phyloP scores from a whole-genome alignment of 2,797 vertebrate species.

The Micrastur ruficollis region DNA sequence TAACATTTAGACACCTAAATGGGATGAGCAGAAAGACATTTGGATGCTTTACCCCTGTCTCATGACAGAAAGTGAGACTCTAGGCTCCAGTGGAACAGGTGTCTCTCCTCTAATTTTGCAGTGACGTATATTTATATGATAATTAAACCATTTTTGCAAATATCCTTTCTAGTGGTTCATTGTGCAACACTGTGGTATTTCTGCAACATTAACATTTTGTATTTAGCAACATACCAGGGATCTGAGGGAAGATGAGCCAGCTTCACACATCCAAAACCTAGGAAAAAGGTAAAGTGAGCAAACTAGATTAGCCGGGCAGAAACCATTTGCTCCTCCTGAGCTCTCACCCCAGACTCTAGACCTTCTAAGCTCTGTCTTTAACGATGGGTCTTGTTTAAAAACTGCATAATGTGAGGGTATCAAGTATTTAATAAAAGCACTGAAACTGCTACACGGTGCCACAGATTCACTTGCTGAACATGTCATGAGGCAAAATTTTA shows the following conservation, averaged over 20 bases:
- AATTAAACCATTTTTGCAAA: background rate
- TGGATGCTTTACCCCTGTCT: background rate
- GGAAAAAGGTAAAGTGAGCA: background rate
- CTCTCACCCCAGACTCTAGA: background rate
- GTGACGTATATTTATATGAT: background rate
- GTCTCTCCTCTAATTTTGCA: background rate
- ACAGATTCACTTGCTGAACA: slow-evolving; percentile 68
- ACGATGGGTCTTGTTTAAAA: slow-evolving; percentile 60
- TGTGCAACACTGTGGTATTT: background rate
- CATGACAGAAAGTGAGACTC: background rate
- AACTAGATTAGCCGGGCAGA: background rate
- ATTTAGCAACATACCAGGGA: background rate
- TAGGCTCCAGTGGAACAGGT: background rate
- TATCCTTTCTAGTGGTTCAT: background rate
- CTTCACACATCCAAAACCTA: background rate
- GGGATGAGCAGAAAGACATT: background rate
- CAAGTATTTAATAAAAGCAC: slow-evolving; percentile 57
- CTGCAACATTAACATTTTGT: background rate
- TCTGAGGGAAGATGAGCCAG: background rate
- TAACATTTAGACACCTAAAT: background rate
- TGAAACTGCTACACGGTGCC: slow-evolving; percentile 29
- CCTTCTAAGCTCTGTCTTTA: background rate
- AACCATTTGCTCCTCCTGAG: background rate
- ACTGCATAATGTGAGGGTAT: background rate
- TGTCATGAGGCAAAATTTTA: slow-evolving; percentile 76